phyloP scores from a whole-genome alignment of 1,140 invertebrate genomes.

The Saccostrea glomerata region DNA sequence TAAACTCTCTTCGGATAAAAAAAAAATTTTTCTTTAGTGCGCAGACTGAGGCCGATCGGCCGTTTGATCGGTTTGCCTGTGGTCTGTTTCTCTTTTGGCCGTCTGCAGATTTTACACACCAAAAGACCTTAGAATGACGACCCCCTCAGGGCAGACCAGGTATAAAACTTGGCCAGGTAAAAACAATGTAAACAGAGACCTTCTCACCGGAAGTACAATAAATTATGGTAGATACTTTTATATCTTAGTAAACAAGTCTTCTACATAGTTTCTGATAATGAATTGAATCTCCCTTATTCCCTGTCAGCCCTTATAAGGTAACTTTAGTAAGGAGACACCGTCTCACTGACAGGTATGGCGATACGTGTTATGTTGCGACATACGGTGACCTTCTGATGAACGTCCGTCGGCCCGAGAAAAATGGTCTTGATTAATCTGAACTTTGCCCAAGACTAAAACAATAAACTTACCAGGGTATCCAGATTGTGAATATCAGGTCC shows the following conservation, averaged over 20 bases:
- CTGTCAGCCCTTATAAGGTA: neutral
- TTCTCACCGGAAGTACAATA: neutral
- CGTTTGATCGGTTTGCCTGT: neutral
- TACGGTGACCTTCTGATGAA: slow-evolving; percentile 7
- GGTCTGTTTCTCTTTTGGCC: neutral
- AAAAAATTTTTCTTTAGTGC: too few relatives aligned
- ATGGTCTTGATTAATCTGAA: neutral
- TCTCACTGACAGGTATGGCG: neutral
- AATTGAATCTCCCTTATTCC: neutral
- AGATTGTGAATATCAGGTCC: neutral
- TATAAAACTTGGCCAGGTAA: neutral
- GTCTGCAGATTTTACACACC: neutral
- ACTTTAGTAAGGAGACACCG: neutral
- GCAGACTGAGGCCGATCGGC: too few relatives aligned
- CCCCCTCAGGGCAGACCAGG: slow-evolving; percentile 10
- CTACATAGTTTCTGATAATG: neutral
- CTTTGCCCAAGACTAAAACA: too few relatives aligned
- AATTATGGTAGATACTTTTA: neutral
- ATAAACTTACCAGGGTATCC: neutral
- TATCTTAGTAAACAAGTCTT: neutral
- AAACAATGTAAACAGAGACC: neutral
- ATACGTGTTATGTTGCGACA: neutral
- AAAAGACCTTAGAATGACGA: neutral
- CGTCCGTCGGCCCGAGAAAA: neutral
- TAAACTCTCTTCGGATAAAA: too few relatives aligned